phyloP scores from a whole-genome alignment of 2,113 vertebrate species.

The Bubo blakistoni region DNA sequence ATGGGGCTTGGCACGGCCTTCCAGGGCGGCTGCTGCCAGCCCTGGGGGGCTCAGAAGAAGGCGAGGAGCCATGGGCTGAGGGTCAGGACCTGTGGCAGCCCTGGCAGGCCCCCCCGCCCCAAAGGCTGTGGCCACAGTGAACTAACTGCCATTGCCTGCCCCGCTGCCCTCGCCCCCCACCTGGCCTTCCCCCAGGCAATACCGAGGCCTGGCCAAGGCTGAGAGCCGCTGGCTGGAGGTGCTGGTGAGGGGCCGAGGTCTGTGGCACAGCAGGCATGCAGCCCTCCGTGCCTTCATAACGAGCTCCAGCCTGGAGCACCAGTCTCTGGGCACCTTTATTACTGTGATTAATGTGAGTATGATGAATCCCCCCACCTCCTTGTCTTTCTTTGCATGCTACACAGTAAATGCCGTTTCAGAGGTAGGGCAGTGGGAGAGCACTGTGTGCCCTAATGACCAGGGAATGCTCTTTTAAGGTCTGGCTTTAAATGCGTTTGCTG shows the following conservation, averaged over 20 bases:
- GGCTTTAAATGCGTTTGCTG: background rate
- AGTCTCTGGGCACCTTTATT: background rate
- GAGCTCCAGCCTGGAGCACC: background rate
- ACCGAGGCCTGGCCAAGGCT: too few relatives aligned
- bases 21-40: too few relatives aligned
- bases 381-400: background rate
- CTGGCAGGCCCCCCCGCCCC: background rate
- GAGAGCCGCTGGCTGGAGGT: accelerated
- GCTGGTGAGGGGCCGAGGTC: accelerated
- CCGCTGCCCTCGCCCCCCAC: background rate
- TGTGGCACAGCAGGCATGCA: background rate
- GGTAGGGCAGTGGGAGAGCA: background rate
- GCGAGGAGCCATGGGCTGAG: background rate
- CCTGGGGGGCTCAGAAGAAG: background rate
- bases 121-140: too few relatives aligned
- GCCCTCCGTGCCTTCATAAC: background rate
- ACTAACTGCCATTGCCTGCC: too few relatives aligned
- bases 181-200: accelerated
- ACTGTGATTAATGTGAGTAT: background rate
- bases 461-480: background rate
- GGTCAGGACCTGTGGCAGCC: too few relatives aligned
- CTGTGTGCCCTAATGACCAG: background rate
- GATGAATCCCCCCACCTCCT: background rate
- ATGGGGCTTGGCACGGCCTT: background rate
- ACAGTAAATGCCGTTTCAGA: background rate